Conservation (phyloP, 30 jellyfish, hydroid and myxozoan genomes). For the Hydra vulgaris region DNA sequence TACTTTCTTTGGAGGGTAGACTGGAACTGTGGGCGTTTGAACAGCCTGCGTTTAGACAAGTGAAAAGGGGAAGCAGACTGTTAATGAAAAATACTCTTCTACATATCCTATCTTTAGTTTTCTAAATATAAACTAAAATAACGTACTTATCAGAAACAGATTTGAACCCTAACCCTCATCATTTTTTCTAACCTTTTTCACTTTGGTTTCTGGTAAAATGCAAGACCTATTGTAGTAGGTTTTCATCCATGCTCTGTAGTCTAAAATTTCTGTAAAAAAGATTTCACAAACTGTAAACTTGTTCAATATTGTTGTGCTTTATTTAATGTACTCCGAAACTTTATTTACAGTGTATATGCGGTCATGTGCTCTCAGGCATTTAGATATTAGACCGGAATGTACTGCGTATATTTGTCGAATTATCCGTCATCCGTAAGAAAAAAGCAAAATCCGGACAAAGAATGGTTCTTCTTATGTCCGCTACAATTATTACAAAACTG, state of each 20-base stretch:
- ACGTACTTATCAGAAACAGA: background rate
- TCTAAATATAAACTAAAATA: background rate
- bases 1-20: too few species aligned
- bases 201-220: background rate
- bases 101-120: background rate
- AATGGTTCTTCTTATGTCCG: background rate
- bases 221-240: background rate
- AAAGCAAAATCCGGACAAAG: background rate
- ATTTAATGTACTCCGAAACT: background rate
- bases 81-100: background rate
- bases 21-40: background rate
- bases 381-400: background rate
- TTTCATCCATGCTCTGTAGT: background rate
- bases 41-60: background rate
- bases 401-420: background rate
- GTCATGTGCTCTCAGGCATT: background rate
- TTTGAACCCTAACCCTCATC: too few species aligned
- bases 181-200: background rate
- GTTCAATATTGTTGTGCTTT: background rate
- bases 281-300: background rate
- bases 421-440: background rate
- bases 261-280: background rate
- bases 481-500: background rate
- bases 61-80: background rate
- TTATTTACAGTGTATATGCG: background rate